These are phyloP conservation scores for Machaerirhynchus nigripectus DNA, from an alignment of 2,113 vertebrate genomes.

Conservation along the genomic window DNA sequence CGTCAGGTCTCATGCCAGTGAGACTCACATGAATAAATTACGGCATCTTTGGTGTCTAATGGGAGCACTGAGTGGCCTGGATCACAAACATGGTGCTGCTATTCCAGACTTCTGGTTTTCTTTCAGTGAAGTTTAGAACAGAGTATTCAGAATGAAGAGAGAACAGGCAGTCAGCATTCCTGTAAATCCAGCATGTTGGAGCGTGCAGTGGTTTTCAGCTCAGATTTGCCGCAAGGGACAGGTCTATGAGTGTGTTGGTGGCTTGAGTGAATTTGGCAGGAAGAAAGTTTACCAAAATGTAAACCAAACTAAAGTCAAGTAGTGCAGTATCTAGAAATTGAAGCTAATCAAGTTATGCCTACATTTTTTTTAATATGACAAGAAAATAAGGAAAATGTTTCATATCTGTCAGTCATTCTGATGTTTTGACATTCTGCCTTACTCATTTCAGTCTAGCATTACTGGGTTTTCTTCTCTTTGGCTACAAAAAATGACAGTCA, in stretches of 20 bases:
- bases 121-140: not conserved
- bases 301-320: not conserved
- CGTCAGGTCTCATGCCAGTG: not conserved
- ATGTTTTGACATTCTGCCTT: slow-evolving; percentile 1
- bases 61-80: not conserved
- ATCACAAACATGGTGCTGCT: not conserved
- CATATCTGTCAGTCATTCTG: not conserved
- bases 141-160: not conserved
- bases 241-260: not conserved
- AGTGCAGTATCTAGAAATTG: not conserved
- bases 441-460: not conserved
- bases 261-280: not conserved
- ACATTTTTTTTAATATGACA: not conserved
- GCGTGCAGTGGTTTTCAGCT: not conserved
- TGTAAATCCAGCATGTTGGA: not conserved
- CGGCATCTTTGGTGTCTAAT: not conserved
- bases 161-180: not conserved
- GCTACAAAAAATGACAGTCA: not conserved
- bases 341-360: not conserved
- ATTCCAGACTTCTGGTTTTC: not conserved
- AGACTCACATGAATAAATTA: not conserved
- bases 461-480: not conserved
- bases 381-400: slow-evolving; percentile 11
- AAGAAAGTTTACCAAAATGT: slow-evolving; percentile 25
- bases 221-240: not conserved